Base-by-base conservation (phyloP, 1,140 invertebrate species). In the Sogatella furcifera region DNA sequence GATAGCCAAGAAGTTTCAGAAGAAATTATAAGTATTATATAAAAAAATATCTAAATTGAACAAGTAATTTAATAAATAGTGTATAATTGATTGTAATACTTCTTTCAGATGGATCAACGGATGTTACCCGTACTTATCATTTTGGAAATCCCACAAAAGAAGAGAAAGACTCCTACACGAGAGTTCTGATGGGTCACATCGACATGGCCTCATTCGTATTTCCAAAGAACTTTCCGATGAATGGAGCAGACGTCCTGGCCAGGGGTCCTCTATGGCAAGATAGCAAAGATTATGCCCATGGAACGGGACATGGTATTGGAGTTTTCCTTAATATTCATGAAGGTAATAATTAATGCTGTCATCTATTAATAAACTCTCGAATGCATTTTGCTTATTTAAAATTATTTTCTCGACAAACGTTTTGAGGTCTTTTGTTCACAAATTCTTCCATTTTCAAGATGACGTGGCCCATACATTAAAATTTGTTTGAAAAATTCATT, bases 81-180 rank as follows among this genome's bases (percentile, higher is more conserved):
- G n/a, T n/a, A n/a, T n/a, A n/a, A n/a, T n/a, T n/a, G n/a, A n/a
- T n/a, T n/a, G n/a, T n/a, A n/a, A n/a, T n/a, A n/a, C 61, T 44
- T 52, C 19, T 42, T 55, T 31, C 61, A 80, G 91, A 95, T 76
- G 94, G 95, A 41, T 97, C 94, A 1, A 97, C 94, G 0, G 91
- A 96, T 69, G 86, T 97, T 0, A 94, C 95, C 0, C 78, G 95
- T 60, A 98, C 95, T 0, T 74, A 97, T 8, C 92, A 95, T 73
- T 90, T 90, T 69, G 92, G 92, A 1, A 76, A 74, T 14, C 91
- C 93, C 0, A 84, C 86, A 0, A 70, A 76, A 0, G 80, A 88
- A 52, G 84, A 95, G 72, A 84, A 81, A 61, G 81, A 87, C 64
- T 86, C 86, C 6, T 97, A 95, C 72, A 98, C 94, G 0, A 81